Percentiles rank a stretch among this genome's conserved stretches.
phyloP scores from a whole-genome alignment of 2,113 vertebrate species.

The Erinaceus europaeus region DNA sequence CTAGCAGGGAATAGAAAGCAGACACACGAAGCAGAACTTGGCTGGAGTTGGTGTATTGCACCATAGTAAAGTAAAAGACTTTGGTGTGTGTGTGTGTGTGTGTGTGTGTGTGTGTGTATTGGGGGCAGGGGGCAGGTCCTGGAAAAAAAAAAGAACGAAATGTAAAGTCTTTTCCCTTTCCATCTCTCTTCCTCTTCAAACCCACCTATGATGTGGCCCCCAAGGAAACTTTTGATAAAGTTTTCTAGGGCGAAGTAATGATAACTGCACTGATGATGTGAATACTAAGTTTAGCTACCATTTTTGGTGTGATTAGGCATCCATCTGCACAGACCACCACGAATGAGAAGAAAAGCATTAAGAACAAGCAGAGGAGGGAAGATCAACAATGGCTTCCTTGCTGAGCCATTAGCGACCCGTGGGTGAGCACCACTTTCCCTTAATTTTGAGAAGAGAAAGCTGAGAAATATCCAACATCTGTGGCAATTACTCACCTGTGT shows the following conservation, averaged over 20 bases:
- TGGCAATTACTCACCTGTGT: slow-evolving; percentile 59
- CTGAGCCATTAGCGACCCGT: background rate
- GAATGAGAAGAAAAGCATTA: background rate
- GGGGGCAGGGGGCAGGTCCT: too few relatives aligned
- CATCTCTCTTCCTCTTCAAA: too few relatives aligned
- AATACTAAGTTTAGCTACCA: background rate
- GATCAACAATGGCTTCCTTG: background rate
- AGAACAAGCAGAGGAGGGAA: background rate
- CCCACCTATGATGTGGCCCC: background rate
- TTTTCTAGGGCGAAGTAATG: background rate
- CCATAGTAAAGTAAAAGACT: too few relatives aligned
- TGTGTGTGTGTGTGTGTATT: too few relatives aligned
- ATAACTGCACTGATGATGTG: background rate
- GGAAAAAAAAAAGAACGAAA: too few relatives aligned
- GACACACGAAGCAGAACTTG: too few relatives aligned
- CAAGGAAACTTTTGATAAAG: background rate
- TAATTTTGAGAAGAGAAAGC: background rate
- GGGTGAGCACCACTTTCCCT: background rate
- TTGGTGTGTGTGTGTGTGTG: too few relatives aligned
- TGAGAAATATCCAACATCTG: slow-evolving; percentile 47
- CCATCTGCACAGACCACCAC: background rate
- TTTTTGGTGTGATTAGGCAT: background rate
- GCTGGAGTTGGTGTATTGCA: too few relatives aligned
- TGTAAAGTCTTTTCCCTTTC: too few relatives aligned
- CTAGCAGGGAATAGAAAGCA: too few relatives aligned